These are phyloP conservation scores for Chelmon rostratus DNA, from an alignment of 2,797 vertebrate species.

Conservation along the genomic window DNA sequence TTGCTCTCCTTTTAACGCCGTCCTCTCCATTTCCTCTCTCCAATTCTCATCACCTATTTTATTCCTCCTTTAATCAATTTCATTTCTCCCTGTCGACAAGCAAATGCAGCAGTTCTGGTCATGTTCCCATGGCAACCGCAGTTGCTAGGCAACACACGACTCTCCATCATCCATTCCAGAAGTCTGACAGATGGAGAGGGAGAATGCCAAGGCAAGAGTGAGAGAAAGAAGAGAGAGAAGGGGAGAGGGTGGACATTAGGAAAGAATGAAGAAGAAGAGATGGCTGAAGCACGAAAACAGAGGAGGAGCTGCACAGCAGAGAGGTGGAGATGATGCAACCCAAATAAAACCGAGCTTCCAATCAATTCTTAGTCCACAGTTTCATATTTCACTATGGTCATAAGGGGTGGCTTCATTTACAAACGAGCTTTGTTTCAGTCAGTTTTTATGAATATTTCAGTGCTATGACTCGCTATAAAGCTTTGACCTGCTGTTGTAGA, in stretches of 20 bases:
- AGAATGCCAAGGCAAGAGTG: conserved; percentile 59
- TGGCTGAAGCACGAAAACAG: conserved; percentile 17
- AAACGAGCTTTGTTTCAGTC: background rate
- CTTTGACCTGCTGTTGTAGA: too few species aligned
- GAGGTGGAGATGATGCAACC: conserved; percentile 35
- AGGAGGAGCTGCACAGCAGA: conserved; percentile 23
- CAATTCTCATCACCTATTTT: conserved; percentile 73
- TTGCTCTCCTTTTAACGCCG: conserved; percentile 22
- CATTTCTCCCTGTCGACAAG: conserved; percentile 82
- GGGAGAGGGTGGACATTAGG: background rate
- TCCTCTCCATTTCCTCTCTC: conserved; percentile 21
- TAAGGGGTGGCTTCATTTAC: background rate
- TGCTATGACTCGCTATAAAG: background rate
- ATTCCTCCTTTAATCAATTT: conserved; percentile 86
- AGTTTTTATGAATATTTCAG: conserved; percentile 2
- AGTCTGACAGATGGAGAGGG: conserved; percentile 84
- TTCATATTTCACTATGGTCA: background rate
- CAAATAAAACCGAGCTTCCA: conserved; percentile 17
- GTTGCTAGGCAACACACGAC: conserved; percentile 89
- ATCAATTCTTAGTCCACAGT: conserved; percentile 5
- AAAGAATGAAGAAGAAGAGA: conserved; percentile 23
- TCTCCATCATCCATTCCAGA: conserved; percentile 89
- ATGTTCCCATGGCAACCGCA: conserved; percentile 83
- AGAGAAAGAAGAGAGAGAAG: conserved; percentile 35
- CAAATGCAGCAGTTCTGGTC: conserved; percentile 79